phyloP scores from a whole-genome alignment of 1,140 invertebrate genomes.

The Geopemphigus sp. region DNA sequence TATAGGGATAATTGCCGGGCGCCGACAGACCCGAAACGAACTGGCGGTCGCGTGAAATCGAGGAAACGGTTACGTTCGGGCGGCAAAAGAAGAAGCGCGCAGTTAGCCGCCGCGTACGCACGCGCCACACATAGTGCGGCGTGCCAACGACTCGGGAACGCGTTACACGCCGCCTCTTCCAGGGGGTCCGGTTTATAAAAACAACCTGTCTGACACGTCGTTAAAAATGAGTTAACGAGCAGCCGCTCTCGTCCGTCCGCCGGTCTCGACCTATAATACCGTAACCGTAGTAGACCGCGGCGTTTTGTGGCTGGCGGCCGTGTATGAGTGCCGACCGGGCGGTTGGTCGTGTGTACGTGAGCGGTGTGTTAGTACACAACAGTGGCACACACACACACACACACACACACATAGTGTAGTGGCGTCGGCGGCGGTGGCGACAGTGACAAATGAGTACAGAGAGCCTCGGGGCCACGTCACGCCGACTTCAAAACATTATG shows the following conservation, averaged over 20 bases:
- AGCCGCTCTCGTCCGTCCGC: constrained; percentile 5
- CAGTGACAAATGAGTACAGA: constrained; percentile 48
- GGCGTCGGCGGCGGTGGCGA: constrained; percentile 24
- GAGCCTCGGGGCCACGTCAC: constrained; percentile 46
- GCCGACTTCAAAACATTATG: constrained; percentile 49
- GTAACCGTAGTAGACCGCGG: too few species aligned
- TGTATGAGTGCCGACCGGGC: not conserved
- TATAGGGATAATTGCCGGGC: too few species aligned
- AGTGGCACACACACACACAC: too few species aligned
- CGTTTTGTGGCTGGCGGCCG: not conserved
- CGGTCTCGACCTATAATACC: too few species aligned
- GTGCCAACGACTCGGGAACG: not conserved
- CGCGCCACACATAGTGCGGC: not conserved
- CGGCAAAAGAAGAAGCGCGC: constrained; percentile 18
- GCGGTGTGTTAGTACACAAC: not conserved
- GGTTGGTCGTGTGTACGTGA: not conserved
- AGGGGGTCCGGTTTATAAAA: constrained; percentile 46
- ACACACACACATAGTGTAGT: not conserved
- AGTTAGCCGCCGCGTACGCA: not conserved
- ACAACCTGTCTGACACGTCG: constrained; percentile 47
- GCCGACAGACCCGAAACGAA: too few species aligned
- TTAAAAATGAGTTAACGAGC: constrained; percentile 49
- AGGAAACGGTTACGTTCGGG: not conserved
- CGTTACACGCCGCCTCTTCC: not conserved
- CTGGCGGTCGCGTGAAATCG: too few species aligned